These are phyloP conservation scores for Gracilinanus agilis DNA, from an alignment of 2,113 vertebrate genomes.

Conservation along the genomic window DNA sequence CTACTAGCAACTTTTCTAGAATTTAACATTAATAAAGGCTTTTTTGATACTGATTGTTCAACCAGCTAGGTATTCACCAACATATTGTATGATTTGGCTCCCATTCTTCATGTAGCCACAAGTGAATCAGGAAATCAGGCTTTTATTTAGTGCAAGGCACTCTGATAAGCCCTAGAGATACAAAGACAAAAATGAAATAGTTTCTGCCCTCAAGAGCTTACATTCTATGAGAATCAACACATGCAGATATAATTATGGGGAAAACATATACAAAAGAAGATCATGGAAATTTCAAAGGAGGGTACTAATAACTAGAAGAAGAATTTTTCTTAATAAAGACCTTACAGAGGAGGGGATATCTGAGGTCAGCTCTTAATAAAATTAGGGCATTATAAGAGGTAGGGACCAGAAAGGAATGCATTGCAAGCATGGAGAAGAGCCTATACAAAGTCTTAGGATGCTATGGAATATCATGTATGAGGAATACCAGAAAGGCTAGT, in stretches of 20 bases:
- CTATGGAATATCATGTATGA: neutral
- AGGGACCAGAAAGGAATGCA: neutral
- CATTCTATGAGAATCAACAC: neutral
- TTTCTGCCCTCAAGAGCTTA: neutral
- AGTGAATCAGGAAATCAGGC: neutral
- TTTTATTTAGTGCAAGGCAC: neutral
- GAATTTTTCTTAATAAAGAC: neutral
- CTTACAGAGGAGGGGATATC: neutral
- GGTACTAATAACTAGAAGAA: neutral
- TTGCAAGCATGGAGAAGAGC: neutral
- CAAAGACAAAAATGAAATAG: neutral
- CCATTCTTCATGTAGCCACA: neutral
- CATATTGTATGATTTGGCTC: neutral
- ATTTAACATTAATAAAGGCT: neutral
- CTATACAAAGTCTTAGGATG: neutral
- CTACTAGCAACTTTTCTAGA: neutral
- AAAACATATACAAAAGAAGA: neutral
- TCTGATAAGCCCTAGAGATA: neutral
- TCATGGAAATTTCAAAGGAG: neutral
- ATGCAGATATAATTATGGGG: neutral
- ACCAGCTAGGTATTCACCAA: neutral
- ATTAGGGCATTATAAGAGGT: neutral
- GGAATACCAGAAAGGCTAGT: too few relatives aligned
- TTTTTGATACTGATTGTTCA: neutral
- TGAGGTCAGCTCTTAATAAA: neutral